These are phyloP conservation scores for Elanus axillaris DNA, from an alignment of 2,113 vertebrate species.

Conservation along the genomic window DNA sequence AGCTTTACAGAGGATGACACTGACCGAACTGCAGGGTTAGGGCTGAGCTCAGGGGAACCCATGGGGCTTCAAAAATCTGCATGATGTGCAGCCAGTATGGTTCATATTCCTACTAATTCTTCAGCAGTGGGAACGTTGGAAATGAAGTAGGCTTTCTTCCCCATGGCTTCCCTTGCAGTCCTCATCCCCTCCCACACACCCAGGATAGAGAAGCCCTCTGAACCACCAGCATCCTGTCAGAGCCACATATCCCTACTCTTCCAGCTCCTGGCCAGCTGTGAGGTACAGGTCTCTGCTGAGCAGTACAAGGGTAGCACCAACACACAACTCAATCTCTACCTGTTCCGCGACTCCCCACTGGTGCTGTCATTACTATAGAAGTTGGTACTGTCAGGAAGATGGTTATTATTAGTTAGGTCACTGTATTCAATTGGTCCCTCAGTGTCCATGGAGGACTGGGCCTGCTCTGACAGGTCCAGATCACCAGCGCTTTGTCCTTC, in stretches of 20 bases:
- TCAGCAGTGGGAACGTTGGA: conserved; percentile 32
- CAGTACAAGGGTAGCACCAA: conserved; percentile 71
- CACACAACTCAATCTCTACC: conserved; percentile 70
- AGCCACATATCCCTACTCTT: conserved; percentile 24
- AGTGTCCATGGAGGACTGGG: conserved; percentile 64
- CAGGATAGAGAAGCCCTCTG: neutral
- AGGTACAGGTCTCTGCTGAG: conserved; percentile 75
- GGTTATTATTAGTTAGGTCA: conserved; percentile 68
- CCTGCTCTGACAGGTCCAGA: conserved; percentile 54
- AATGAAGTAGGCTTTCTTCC: conserved; percentile 13
- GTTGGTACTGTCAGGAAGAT: conserved; percentile 66
- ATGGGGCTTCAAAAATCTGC: conserved; percentile 21
- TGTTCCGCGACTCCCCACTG: conserved; percentile 73
- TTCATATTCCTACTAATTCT: conserved; percentile 17
- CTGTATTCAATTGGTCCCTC: conserved; percentile 75
- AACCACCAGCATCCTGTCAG: neutral
- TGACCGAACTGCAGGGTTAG: neutral
- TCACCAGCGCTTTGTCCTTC: conserved; percentile 60
- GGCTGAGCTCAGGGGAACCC: conserved; percentile 22
- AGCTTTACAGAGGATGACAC: conserved; percentile 27
- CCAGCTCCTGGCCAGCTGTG: conserved; percentile 71
- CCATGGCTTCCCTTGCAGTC: conserved; percentile 1
- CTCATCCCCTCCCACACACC: neutral
- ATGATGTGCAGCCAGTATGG: neutral
- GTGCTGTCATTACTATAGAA: conserved; percentile 69